Evolutionary conservation across 2,888 invertebrate species (phyloP).

Genomic region (Drosophila gaucha): DNA sequence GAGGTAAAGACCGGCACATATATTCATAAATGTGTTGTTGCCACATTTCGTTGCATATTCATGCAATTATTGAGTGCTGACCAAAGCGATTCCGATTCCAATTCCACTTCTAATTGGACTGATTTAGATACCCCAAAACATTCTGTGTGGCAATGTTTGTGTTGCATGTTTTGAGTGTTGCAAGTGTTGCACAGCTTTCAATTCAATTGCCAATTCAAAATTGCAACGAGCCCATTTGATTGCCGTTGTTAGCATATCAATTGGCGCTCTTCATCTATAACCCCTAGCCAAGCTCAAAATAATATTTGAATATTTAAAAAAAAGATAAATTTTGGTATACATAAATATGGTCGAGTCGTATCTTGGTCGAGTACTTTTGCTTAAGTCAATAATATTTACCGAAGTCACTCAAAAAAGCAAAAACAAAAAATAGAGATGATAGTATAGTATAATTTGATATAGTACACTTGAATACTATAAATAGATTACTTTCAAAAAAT

Average conservation of each 20-base stretch:
- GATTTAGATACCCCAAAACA: slow-evolving; percentile 46
- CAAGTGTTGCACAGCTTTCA: slow-evolving; percentile 38
- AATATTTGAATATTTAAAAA: neutral
- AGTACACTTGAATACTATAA: too few relatives aligned
- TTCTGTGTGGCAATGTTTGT: slow-evolving; percentile 10
- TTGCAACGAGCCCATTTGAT: slow-evolving; percentile 8
- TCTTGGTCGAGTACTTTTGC: too few relatives aligned
- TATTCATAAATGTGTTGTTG: slow-evolving; percentile 46
- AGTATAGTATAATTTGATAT: too few relatives aligned
- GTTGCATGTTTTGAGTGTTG: slow-evolving; percentile 13
- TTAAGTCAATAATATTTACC: too few relatives aligned
- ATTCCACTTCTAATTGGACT: slow-evolving; percentile 58
- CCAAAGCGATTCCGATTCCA: slow-evolving; percentile 22
- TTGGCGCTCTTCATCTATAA: neutral
- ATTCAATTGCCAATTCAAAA: slow-evolving; percentile 18
- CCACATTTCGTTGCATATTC: slow-evolving; percentile 67
- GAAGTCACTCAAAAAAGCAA: too few relatives aligned
- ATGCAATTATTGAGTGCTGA: slow-evolving; percentile 56
- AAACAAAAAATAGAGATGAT: too few relatives aligned
- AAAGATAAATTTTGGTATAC: neutral
- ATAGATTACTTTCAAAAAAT: too few relatives aligned
- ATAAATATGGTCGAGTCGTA: too few relatives aligned
- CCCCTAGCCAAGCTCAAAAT: too few relatives aligned
- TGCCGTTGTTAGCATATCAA: slow-evolving; percentile 7
- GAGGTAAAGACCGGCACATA: slow-evolving; percentile 16